Base-by-base conservation (phyloP, 2,888 invertebrate genomes). In the Liodrosophila aerea region DNA sequence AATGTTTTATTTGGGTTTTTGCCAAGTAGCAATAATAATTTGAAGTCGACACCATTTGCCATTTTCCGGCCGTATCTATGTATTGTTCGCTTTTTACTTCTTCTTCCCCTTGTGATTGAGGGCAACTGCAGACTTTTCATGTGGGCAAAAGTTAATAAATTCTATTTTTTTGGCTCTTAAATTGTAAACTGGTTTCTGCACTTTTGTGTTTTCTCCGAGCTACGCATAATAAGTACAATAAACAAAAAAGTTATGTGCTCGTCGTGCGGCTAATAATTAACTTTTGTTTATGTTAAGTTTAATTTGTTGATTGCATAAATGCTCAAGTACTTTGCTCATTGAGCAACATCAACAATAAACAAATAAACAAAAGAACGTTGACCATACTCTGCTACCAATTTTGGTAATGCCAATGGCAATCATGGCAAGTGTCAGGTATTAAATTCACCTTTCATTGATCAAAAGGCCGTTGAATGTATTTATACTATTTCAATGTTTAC, bases 331-430 rank as follows among this genome's bases (percentile, higher is more conserved):
- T 49, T 52, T 68, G 51, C 15, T 41, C 33, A 63, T 57, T 67
- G 64, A 63, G 8, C 13, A 33, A 13, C 16, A 9, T 31, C n/a
- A n/a, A n/a, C n/a, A 12, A 8, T 41, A 22, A 50, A 22, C 18
- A 41, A 56, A 56, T 62, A 69, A 63, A 67, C 52, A 69, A 63
- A 45, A 63, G 57, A n/a, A n/a, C n/a, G n/a, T n/a, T n/a, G n/a
- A n/a, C n/a, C n/a, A n/a, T n/a, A n/a, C 31, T 53, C 7, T 0
- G 5, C 27, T 13, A 27, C 52, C 64, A 30, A 43, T 41, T 70
- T 58, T 43, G 64, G 64, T 15, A 46, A 59, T 68, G 62, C 29
- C 69, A 67, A 36, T 30, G 54, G 16, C 22, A 49, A 37, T 45
- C 22, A 22, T 22, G 18, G 36, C 33, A 39, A 61, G 13, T 43